phyloP scores from a whole-genome alignment of 2,888 invertebrate genomes.

The Cheilosia vulpina region DNA sequence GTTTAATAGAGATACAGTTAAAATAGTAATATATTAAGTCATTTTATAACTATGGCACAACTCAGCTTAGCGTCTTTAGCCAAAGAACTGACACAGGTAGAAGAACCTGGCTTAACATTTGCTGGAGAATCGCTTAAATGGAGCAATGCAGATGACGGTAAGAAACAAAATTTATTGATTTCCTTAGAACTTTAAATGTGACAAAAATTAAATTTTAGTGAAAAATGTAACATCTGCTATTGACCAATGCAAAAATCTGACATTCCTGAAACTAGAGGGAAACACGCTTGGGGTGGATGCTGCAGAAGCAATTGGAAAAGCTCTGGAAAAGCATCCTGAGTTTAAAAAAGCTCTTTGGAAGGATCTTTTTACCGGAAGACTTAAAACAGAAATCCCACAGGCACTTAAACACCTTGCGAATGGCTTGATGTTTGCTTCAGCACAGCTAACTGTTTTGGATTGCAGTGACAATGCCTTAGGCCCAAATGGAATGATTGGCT shows the following conservation, averaged over 20 bases:
- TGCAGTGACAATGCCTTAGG: slow-evolving; percentile 99
- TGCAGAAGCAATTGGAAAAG: slow-evolving; percentile 92
- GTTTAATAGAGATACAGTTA: background rate
- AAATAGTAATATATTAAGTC: background rate
- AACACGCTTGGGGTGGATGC: slow-evolving; percentile 97
- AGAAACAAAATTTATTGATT: slow-evolving; percentile 76
- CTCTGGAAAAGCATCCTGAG: slow-evolving; percentile 90
- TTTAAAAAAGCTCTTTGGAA: slow-evolving; percentile 95
- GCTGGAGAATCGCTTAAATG: slow-evolving; percentile 91
- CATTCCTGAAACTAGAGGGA: slow-evolving; percentile 93
- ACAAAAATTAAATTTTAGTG: slow-evolving; percentile 84
- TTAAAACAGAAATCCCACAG: slow-evolving; percentile 97
- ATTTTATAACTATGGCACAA: slow-evolving; percentile 30
- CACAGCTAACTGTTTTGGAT: slow-evolving; percentile 92
- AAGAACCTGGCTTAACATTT: slow-evolving; percentile 89
- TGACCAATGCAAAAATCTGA: slow-evolving; percentile 87
- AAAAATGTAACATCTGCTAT: slow-evolving; percentile 91
- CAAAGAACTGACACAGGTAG: slow-evolving; percentile 75
- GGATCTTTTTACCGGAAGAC: slow-evolving; percentile 97
- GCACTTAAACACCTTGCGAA: slow-evolving; percentile 91
- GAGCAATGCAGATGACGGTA: slow-evolving; percentile 91
- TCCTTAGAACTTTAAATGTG: background rate
- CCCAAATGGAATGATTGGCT: slow-evolving; percentile 95
- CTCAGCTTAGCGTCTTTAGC: slow-evolving; percentile 40
- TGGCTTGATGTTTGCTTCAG: slow-evolving; percentile 92